Evolutionary conservation across 2,113 vertebrate genomes (phyloP).

Genomic region (Ancistrus triradiatus): DNA sequence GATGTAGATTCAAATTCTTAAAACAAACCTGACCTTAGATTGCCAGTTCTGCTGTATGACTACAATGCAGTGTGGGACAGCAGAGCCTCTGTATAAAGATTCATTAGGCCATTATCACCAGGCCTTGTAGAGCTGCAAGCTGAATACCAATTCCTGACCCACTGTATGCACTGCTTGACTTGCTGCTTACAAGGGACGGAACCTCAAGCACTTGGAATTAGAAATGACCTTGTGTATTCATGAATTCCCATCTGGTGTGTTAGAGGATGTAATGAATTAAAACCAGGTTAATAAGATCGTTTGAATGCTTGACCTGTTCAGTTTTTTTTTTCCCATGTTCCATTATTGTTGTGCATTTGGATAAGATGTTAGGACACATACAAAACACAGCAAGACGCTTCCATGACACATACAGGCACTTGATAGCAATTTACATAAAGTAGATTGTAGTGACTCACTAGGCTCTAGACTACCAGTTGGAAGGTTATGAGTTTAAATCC

Average conservation of each 20-base stretch:
- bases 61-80: neutral
- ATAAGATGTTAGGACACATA: too few species aligned
- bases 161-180: neutral
- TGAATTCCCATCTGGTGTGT: neutral
- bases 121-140: neutral
- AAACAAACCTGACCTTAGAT: neutral
- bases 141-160: constrained; percentile 6
- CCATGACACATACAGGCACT: too few species aligned
- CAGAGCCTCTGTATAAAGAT: neutral
- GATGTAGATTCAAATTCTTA: too few species aligned
- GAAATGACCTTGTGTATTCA: neutral
- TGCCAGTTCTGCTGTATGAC: neutral
- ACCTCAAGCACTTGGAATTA: neutral
- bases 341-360: neutral
- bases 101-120: neutral
- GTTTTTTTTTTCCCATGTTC: neutral
- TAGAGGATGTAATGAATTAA: neutral
- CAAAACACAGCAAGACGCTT: too few species aligned
- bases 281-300: neutral
- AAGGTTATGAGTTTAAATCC: too few species aligned
- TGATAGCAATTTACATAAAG: too few species aligned
- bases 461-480: too few species aligned
- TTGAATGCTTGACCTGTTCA: neutral
- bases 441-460: too few species aligned
- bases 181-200: neutral